phyloP scores from a whole-genome alignment of 2,888 invertebrate species.

The Lasiommata megera region DNA sequence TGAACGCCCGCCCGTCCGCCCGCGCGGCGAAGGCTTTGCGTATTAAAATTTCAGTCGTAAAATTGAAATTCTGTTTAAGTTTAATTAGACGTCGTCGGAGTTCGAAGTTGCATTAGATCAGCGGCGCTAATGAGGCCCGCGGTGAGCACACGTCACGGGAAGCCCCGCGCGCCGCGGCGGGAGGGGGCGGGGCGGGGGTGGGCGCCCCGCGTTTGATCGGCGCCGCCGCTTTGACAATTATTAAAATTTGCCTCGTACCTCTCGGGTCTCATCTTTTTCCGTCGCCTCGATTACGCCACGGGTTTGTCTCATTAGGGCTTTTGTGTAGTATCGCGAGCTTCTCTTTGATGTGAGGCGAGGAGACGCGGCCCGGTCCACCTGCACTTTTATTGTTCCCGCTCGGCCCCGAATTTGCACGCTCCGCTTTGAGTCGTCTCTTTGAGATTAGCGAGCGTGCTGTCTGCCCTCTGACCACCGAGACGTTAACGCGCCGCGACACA shows the following conservation, averaged over 20 bases:
- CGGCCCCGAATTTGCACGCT: conserved; percentile 75
- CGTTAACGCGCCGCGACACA: conserved; percentile 19
- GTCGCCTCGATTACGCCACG: conserved; percentile 80
- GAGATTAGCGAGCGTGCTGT: conserved; percentile 61
- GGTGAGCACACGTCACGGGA: conserved; percentile 66
- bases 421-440: conserved; percentile 73
- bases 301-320: conserved; percentile 82
- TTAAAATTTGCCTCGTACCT: conserved; percentile 82
- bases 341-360: conserved; percentile 71
- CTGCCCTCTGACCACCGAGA: conserved; percentile 39
- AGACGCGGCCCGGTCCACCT: conserved; percentile 70
- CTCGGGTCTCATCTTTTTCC: conserved; percentile 80
- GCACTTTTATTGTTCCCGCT: conserved; percentile 77
- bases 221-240: conserved; percentile 83
- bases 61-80: conserved; percentile 79
- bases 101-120: conserved; percentile 78
- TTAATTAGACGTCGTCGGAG: conserved; percentile 75
- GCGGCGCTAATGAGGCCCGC: conserved; percentile 78
- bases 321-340: conserved; percentile 76
- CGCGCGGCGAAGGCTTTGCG: conserved; percentile 67
- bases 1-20: conserved; percentile 62
- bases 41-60: conserved; percentile 77
- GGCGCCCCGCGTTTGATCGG: conserved; percentile 75
- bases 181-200: conserved; percentile 32
- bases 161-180: conserved; percentile 39